Base-by-base conservation (phyloP, 2,797 vertebrate genomes). In the Paguma larvata region DNA sequence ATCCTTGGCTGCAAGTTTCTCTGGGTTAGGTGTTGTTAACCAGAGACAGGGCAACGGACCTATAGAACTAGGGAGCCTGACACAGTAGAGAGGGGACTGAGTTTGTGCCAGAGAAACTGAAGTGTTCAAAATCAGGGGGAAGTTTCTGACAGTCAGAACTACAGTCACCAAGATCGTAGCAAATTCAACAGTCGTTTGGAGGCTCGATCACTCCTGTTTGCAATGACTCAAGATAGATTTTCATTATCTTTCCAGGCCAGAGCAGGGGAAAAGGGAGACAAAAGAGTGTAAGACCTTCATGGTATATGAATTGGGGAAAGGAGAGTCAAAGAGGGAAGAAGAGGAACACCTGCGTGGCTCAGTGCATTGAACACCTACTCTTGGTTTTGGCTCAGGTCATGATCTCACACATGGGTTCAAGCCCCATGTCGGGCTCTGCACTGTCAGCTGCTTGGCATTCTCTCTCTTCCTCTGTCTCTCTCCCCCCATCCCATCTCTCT, bases 121-220 rank as follows among this genome's bases (percentile, higher is more conserved):
- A n/a, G 13, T 27, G 67, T 7, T 84, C 51, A 51, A 78, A 94
- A 85, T 85, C 7, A 73, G 27, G 56, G 14, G 82, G 25, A 59
- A 94, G 25, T 78, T 48, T 51, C 48, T 59, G 32, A 68, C 46
- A n/a, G 23, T 32, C 15, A 59, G 32, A 90, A 85, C 79, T 68
- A 38, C 0, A 78, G 72, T 85, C 32, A 78, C 38, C 18, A 48
- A 48, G 6, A 18, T 32, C 32, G 23, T 46, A 48, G 48, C 25
- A 68, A 90, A 68, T 85, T n/a, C 38, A 90, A n/a, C 25, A 78
- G 14, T 68, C n/a, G 48, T 90, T 68, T 90, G 62, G 32, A 94
- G 48, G 14, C 5, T 59, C 25, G 4, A 85, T 68, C 46, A 51
- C 12, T 5, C 27, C 41, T 56, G 15, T 38, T 63, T 46, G 44